Base-by-base conservation (phyloP, 2,888 invertebrate genomes). In the Emmelina monodactyla region DNA sequence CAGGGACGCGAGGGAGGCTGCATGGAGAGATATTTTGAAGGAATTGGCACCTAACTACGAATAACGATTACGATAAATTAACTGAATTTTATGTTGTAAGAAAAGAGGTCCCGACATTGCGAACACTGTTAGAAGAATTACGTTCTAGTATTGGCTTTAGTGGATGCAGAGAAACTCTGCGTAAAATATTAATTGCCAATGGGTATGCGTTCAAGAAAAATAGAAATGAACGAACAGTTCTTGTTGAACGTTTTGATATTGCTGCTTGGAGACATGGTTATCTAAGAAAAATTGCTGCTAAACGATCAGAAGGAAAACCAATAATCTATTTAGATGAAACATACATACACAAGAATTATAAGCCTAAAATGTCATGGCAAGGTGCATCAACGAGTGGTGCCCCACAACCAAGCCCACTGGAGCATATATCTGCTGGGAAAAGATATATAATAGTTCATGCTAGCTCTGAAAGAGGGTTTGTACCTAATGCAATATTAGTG, bases 361-460 rank as follows among this genome's bases (percentile, higher is more conserved):
- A 40, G 9, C 22, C n/a, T 19, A 45, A 43, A 35, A 44, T 43
- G 33, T 38, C 31, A 2, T 45, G 39, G 38, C 43, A 39, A 37
- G 39, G 40, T 3, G 37, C 39, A 16, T 41, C 41, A 16, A 44
- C 41, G n/a, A 39, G 38, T 19, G 40, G 38, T 12, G 28, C 9
- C 19, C 5, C 19, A 6, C n/a, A n/a, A n/a, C n/a, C n/a, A n/a
- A n/a, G n/a, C n/a, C n/a, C 33, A 25, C 9, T 34, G 14, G 32
- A 32, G 25, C 13, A 35, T 32, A 36, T 44, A 31, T 47, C 44
- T 2, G 29, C 34, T 25, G 42, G 43, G 5, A 42, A 44, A 42
- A 25, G 42, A 19, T 11, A 35, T 34, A 43, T 43, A 15, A 40
- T 45, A 28, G 45, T 45, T 5, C 40, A 48, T 39, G 43, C 43